Percentiles rank a stretch among this genome's conserved stretches.
Conservation (phyloP, 1,140 invertebrate species). For the Euschistus heros region DNA sequence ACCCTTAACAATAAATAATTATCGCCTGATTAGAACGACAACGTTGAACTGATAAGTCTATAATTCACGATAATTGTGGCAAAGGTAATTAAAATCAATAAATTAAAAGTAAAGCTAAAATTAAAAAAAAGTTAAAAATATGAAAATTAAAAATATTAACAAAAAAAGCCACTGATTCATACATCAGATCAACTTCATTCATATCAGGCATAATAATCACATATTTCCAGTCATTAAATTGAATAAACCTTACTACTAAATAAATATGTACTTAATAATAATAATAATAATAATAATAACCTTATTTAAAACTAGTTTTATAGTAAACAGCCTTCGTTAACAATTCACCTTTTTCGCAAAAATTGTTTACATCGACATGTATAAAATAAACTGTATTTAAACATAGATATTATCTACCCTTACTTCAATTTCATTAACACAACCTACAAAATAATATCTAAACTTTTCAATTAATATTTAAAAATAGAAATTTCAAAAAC, state of each 20-base stretch:
- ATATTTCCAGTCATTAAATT: conserved; percentile 11
- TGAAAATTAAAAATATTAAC: neutral
- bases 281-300: conserved; percentile 11
- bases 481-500: conserved; percentile 3
- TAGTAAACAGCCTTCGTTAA: conserved; percentile 17
- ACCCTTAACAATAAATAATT: conserved; percentile 15
- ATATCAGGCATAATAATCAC: conserved; percentile 9
- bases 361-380: conserved; percentile 13
- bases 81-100: too few species aligned
- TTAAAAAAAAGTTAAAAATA: neutral
- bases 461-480: conserved; percentile 10
- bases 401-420: conserved; percentile 10
- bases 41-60: conserved; percentile 4
- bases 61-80: too few species aligned
- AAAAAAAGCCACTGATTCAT: neutral
- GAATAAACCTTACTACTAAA: conserved; percentile 9
- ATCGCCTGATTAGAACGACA: neutral
- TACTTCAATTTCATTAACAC: conserved; percentile 2
- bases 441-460: conserved; percentile 14
- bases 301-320: conserved; percentile 13
- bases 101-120: too few species aligned
- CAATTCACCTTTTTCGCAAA: conserved; percentile 4
- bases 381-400: conserved; percentile 14
- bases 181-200: conserved; percentile 8
- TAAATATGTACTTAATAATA: conserved; percentile 15